These are phyloP conservation scores for Eretmochelys imbricata DNA, from an alignment of 2,113 vertebrate species.

Conservation along the genomic window DNA sequence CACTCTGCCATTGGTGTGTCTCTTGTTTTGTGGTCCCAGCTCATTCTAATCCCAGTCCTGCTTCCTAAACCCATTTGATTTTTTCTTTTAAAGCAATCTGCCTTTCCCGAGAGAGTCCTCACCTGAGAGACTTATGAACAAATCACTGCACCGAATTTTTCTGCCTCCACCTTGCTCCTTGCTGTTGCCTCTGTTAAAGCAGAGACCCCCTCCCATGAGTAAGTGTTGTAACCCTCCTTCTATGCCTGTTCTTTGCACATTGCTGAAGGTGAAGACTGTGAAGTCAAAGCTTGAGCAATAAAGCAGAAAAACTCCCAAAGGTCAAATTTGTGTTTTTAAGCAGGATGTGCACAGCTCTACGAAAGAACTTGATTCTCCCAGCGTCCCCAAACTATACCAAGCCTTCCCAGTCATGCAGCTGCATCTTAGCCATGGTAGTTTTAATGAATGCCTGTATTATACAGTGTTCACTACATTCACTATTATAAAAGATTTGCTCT, in stretches of 20 bases:
- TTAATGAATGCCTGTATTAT: not conserved
- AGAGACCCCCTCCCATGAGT: slow-evolving; percentile 7
- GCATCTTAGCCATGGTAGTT: not conserved
- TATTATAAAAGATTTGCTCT: not conserved
- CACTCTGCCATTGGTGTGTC: slow-evolving; percentile 19
- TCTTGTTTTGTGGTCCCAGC: slow-evolving; percentile 23
- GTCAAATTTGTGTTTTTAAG: slow-evolving; percentile 18
- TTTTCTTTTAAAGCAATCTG: slow-evolving; percentile 5
- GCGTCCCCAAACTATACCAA: not conserved
- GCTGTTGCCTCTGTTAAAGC: not conserved
- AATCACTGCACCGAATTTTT: not conserved
- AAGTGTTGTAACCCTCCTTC: slow-evolving; percentile 46
- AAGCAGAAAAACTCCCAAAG: slow-evolving; percentile 75
- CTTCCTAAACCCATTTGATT: not conserved
- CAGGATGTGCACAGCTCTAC: not conserved
- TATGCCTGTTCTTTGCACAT: slow-evolving; percentile 69
- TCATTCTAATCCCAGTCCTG: slow-evolving; percentile 19
- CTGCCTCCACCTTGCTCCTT: not conserved
- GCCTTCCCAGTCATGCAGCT: not conserved
- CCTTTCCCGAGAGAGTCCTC: slow-evolving; percentile 22
- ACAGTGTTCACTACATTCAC: not conserved
- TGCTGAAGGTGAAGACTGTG: slow-evolving; percentile 73
- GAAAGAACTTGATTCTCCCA: not conserved
- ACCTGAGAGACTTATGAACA: not conserved
- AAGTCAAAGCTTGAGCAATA: slow-evolving; percentile 79